A percentile compares a stretch with the other conserved stretches of the same genome.
phyloP scores from a whole-genome alignment of 2,888 invertebrate genomes.

The Drosophila siamana region DNA sequence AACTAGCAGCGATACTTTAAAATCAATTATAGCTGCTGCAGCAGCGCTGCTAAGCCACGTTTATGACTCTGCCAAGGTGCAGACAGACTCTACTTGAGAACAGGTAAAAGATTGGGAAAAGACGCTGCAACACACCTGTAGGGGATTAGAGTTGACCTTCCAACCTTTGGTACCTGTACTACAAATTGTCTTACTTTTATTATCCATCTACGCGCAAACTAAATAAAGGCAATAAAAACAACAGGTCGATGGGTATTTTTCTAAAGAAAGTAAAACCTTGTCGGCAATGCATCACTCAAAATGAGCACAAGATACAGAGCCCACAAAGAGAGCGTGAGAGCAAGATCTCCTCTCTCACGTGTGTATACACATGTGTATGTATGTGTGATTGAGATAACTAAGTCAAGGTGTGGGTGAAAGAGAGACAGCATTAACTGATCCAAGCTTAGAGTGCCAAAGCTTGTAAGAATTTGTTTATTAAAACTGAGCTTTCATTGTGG shows the following conservation, averaged over 20 bases:
- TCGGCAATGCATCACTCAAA: slow-evolving; percentile 29
- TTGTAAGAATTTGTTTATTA: slow-evolving; percentile 6
- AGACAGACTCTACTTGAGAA: slow-evolving; percentile 18
- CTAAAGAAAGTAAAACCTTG: slow-evolving; percentile 44
- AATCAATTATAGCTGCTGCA: slow-evolving; percentile 52
- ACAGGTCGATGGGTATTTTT: slow-evolving; percentile 41
- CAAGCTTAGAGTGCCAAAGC: slow-evolving; percentile 42
- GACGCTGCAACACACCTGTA: slow-evolving; percentile 59
- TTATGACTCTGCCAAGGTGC: slow-evolving; percentile 44
- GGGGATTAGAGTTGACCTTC: slow-evolving; percentile 67
- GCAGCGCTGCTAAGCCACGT: slow-evolving; percentile 40
- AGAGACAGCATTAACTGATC: slow-evolving; percentile 24
- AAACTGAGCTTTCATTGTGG: slow-evolving; percentile 33
- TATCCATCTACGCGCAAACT: slow-evolving; percentile 48
- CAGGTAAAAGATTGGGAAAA: slow-evolving; percentile 32
- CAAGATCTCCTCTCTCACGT: background rate
- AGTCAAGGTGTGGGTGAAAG: slow-evolving; percentile 22
- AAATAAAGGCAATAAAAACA: slow-evolving; percentile 21
- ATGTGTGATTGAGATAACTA: background rate
- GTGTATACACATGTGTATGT: slow-evolving; percentile 1
- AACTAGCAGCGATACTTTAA: slow-evolving; percentile 43
- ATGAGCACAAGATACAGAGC: slow-evolving; percentile 17
- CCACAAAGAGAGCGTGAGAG: background rate
- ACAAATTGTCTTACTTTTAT: slow-evolving; percentile 69
- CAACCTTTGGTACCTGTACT: slow-evolving; percentile 53